phyloP scores from a whole-genome alignment of 2,888 invertebrate species.

The Eristalis pertinax region DNA sequence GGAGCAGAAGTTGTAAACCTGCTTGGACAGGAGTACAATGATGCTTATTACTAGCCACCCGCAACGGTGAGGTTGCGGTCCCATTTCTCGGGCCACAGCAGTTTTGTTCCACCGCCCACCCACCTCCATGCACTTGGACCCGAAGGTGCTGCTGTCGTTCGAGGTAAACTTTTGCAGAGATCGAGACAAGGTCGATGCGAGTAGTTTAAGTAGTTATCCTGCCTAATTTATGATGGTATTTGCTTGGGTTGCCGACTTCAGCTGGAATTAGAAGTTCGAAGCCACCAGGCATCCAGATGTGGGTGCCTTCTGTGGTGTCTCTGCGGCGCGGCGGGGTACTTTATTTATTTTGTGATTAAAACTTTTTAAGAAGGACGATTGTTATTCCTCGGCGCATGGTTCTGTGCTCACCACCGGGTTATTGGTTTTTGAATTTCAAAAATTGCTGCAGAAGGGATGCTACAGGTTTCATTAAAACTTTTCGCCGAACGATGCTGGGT shows the following conservation, averaged over 20 bases:
- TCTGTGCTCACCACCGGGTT: not conserved
- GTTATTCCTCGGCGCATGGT: not conserved
- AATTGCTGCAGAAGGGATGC: not conserved
- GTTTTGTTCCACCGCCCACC: too few relatives aligned
- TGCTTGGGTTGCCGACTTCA: slow-evolving; percentile 9
- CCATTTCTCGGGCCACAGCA: not conserved
- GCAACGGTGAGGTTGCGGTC: not conserved
- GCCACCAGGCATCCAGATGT: slow-evolving; percentile 14
- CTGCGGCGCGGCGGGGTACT: not conserved
- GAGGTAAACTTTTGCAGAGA: slow-evolving; percentile 6
- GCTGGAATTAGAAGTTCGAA: slow-evolving; percentile 17
- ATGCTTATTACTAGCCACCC: slow-evolving; percentile 22
- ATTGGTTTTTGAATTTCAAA: not conserved
- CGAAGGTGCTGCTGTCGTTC: not conserved
- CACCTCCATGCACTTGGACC: not conserved
- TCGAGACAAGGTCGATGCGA: slow-evolving; percentile 1
- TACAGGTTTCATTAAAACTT: not conserved
- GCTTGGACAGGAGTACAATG: slow-evolving; percentile 22
- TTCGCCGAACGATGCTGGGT: not conserved
- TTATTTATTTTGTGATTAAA: slow-evolving; percentile 8
- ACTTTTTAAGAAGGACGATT: slow-evolving; percentile 1
- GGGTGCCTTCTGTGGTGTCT: not conserved
- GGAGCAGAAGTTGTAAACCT: slow-evolving; percentile 7
- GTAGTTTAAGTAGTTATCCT: slow-evolving; percentile 23
- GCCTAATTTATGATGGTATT: slow-evolving; percentile 26